Evolutionary conservation across 2,797 vertebrate genomes (phyloP), one percentile per base, ranked within the genome.

Genomic region (Thaleichthys pacificus): DNA sequence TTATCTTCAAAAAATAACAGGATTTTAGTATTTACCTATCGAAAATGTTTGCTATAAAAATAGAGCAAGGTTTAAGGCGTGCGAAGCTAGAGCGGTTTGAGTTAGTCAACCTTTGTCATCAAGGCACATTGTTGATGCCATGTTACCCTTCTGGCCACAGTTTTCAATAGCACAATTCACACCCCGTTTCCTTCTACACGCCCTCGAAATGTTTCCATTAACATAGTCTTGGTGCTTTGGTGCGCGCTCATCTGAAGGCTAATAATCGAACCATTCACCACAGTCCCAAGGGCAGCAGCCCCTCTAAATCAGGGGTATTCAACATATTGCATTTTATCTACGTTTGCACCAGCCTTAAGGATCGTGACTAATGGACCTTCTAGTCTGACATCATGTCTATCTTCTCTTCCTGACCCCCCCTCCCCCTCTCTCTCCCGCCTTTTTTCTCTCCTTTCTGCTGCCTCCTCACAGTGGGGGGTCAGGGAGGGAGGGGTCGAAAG

Each of bases 201-300:
- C 56, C 11, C 24, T 24, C 49, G 22, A 58, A 24, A 19, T 61
- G 35, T 19, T 61, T 62, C 26, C 8, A 26, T 54, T 17, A 24
- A 60, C 26, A 68, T 5, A 35, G 71, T n/a, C 49, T 58, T 24
- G 11, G 30, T 22, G 57, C 22, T 26, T 51, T 66, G 61, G 67
- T 77, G 67, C 26, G 19, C 61, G 66, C 66, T 77, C 66, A 54
- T 73, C 61, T 73, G 62, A 66, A 28, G 54, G 61, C 21, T 54
- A 35, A 65, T 69, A 38, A 77, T 70, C 64, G 1, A 51, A 54
- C 62, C 30, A 51, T 73, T 69, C 67, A 72, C 64, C 22, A 4
- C 42, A 19, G 35, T 47, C 58, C 35, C 17, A 51, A 22, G 72
- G 61, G 15, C 26, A 61, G 68, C 38, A 51, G 32, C 54, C 68